Conservation (phyloP, 2,797 vertebrate genomes). For the Ptychadena robeensis region DNA sequence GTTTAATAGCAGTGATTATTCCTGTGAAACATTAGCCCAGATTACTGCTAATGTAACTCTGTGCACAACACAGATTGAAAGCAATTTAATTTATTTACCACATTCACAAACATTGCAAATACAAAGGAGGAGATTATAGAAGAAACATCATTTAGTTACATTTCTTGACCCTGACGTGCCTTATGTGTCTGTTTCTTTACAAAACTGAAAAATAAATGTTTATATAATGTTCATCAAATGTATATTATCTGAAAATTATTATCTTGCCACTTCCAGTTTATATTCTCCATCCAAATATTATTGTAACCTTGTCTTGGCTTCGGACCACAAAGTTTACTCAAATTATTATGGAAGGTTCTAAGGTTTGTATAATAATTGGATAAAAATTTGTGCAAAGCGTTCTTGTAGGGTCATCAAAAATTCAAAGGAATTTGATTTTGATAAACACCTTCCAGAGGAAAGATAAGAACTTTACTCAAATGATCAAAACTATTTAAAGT, state of each 20-base stretch:
- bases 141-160: slow-evolving; percentile 45
- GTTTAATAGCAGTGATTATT: slow-evolving; percentile 42
- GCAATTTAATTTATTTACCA: slow-evolving; percentile 51
- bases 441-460: slow-evolving; percentile 17
- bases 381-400: slow-evolving; percentile 3
- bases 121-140: slow-evolving; percentile 21
- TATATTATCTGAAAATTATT: background rate
- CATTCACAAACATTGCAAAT: slow-evolving; percentile 31
- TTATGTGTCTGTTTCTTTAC: slow-evolving; percentile 27
- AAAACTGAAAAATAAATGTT: slow-evolving; percentile 32
- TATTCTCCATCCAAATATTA: background rate
- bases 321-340: background rate
- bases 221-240: slow-evolving; percentile 11
- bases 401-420: slow-evolving; percentile 22
- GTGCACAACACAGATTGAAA: slow-evolving; percentile 20
- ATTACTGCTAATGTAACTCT: slow-evolving; percentile 43
- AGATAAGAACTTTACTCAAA: background rate
- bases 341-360: background rate
- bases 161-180: slow-evolving; percentile 27
- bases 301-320: background rate
- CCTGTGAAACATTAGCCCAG: slow-evolving; percentile 36
- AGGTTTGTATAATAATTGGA: slow-evolving; percentile 13
- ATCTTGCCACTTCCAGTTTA: background rate
- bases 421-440: slow-evolving; percentile 1
- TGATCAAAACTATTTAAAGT: slow-evolving; percentile 11